These are phyloP conservation scores for Rhyacophila brunnea DNA, from an alignment of 1,140 invertebrate species.

Conservation along the genomic window DNA sequence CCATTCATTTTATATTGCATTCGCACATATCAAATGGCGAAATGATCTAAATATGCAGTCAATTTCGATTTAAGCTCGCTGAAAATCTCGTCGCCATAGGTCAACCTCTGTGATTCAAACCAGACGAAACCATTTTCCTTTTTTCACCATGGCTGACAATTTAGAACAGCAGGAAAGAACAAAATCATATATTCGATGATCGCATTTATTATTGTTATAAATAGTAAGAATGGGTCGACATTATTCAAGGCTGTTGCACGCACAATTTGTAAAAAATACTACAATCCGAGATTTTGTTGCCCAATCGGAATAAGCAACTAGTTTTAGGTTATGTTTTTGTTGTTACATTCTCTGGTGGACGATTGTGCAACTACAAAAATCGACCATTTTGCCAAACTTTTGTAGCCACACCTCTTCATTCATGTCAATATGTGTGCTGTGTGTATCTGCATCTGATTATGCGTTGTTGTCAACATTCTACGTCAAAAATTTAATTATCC, in stretches of 20 bases:
- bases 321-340: constrained; percentile 27
- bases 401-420: constrained; percentile 24
- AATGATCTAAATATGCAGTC: neutral
- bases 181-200: too few relatives aligned
- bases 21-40: neutral
- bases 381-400: constrained; percentile 25
- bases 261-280: constrained; percentile 7
- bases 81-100: constrained; percentile 18
- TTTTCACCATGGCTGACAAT: constrained; percentile 22
- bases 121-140: constrained; percentile 20
- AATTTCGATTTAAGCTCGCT: constrained; percentile 5
- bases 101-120: constrained; percentile 9
- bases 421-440: constrained; percentile 8
- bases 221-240: too few relatives aligned
- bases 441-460: too few relatives aligned
- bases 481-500: neutral
- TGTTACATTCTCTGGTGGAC: constrained; percentile 18
- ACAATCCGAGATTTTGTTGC: neutral
- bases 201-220: too few relatives aligned
- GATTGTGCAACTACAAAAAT: constrained; percentile 23
- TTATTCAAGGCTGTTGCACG: neutral
- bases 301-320: neutral
- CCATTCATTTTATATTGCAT: constrained; percentile 12
- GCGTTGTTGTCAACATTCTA: neutral
- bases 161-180: constrained; percentile 8